These are phyloP conservation scores for Leptinotarsa defecta DNA, from an alignment of 1,140 invertebrate species.

Conservation along the genomic window DNA sequence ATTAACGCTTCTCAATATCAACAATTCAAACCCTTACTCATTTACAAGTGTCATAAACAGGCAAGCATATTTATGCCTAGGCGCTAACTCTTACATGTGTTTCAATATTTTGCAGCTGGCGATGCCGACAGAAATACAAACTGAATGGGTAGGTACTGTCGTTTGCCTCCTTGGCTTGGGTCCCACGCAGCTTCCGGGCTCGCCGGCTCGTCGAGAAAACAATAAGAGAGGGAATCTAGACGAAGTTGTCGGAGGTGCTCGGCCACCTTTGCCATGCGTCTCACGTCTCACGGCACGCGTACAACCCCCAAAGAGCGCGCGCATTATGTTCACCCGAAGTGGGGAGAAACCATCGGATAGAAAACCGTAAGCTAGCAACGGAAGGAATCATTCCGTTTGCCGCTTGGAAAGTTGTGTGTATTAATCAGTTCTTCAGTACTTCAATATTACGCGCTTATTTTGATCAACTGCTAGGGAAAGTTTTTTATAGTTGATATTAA, in stretches of 20 bases:
- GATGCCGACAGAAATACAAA: slow-evolving; percentile 17
- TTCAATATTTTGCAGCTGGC: slow-evolving; percentile 23
- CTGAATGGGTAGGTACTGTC: background rate
- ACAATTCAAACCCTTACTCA: slow-evolving; percentile 10
- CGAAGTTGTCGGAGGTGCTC: slow-evolving; percentile 28
- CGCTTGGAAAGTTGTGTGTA: background rate
- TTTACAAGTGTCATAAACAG: slow-evolving; percentile 26
- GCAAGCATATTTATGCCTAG: slow-evolving; percentile 24
- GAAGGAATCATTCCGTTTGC: slow-evolving; percentile 13
- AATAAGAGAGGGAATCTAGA: slow-evolving; percentile 31
- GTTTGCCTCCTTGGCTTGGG: slow-evolving; percentile 28
- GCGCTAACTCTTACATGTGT: slow-evolving; percentile 25
- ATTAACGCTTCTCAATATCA: slow-evolving; percentile 1
- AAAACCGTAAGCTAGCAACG: slow-evolving; percentile 25
- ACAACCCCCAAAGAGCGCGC: slow-evolving; percentile 40
- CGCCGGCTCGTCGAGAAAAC: slow-evolving; percentile 6
- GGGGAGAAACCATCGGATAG: slow-evolving; percentile 38
- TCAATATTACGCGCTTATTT: slow-evolving; percentile 34
- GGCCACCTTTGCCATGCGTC: slow-evolving; percentile 50
- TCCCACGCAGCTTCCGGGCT: slow-evolving; percentile 26
- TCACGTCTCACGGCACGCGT: slow-evolving; percentile 49
- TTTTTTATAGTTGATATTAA: slow-evolving; percentile 24
- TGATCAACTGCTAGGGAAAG: background rate
- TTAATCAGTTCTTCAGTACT: slow-evolving; percentile 27
- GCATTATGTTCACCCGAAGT: slow-evolving; percentile 28